Evolutionary conservation across 2,797 vertebrate genomes (phyloP).

Genomic region (Pelodytes ibericus): DNA sequence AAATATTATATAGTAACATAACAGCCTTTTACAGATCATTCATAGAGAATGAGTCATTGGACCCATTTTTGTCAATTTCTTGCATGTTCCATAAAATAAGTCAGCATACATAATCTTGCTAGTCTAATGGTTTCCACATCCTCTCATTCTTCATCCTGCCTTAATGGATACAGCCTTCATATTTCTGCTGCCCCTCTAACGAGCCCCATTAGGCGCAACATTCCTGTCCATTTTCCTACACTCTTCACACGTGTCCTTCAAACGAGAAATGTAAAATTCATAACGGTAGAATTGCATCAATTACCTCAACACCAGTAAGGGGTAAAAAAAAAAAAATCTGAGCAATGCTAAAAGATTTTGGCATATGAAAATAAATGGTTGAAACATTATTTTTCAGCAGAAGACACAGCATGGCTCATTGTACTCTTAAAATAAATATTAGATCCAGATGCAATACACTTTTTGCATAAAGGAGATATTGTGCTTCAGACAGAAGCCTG

Average conservation of each 20-base stretch:
- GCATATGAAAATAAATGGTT: not conserved
- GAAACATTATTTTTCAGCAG: slow-evolving; percentile 22
- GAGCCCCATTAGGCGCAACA: not conserved
- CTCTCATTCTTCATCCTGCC: not conserved
- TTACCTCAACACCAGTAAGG: slow-evolving; percentile 9
- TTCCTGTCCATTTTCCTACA: not conserved
- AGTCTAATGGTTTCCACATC: not conserved
- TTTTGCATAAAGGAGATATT: slow-evolving; percentile 32
- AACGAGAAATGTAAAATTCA: slow-evolving; percentile 5
- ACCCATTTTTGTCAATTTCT: not conserved
- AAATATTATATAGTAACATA: not conserved
- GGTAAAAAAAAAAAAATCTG: not conserved
- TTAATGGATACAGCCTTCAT: slow-evolving; percentile 6
- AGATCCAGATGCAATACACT: slow-evolving; percentile 22
- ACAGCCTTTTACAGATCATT: not conserved
- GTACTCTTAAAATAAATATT: slow-evolving; percentile 5
- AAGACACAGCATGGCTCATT: not conserved
- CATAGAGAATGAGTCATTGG: not conserved
- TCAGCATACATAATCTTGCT: not conserved
- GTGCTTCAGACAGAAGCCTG: not conserved
- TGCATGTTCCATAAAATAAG: not conserved
- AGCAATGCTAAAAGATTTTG: not conserved
- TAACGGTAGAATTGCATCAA: not conserved
- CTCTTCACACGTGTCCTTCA: not conserved
- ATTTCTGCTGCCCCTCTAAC: not conserved